Base-by-base conservation (phyloP, 2,113 vertebrate species). In the Speoplatyrhinus poulsoni region DNA sequence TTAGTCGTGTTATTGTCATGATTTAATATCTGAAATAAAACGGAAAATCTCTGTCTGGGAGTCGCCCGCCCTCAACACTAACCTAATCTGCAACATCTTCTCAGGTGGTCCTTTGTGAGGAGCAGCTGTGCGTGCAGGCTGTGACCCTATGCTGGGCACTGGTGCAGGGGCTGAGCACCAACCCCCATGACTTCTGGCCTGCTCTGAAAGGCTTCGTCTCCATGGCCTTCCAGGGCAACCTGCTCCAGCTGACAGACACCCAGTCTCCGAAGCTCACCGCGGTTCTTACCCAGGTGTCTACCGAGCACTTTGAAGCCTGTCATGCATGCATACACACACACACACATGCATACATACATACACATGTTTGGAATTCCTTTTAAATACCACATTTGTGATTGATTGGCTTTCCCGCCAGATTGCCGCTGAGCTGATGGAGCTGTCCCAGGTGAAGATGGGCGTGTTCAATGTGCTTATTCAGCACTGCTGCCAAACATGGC, bases 101-200 rank as follows among this genome's bases (percentile, higher is more conserved):
- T 15, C 75, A 99, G 97, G 82, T 98, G 58, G 80, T 91, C 53
- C 67, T 59, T 0, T 81, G 87, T 5, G 90, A 88, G 0, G 95
- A 96, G 70, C 69, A 80, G 6, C 83, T 96, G 55, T 96, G 95
- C 79, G 85, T 93, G 56, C 91, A 96, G 77, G 93, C 93, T 32
- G 91, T 99, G 81, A 90, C 92, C 67, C 67, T 90, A 75, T 90
- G 92, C 66, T 98, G 97, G 97, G 95, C 94, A 82, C 92, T 94
- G 49, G 82, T 93, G 50, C 92, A 92, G 69, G 93, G 92, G 36
- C 91, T 95, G 62, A 95, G 93, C 92, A 95, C 90, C 55, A 96
- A 96, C 16, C 94, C 96, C 60, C 85, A 94, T 67, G 92, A 94
- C 73, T 99, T 99, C 91, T 99, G 97, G 97, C 89, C 93, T 3